phyloP scores from a whole-genome alignment of 2,113 vertebrate genomes.

The Corvus moneduloides region DNA sequence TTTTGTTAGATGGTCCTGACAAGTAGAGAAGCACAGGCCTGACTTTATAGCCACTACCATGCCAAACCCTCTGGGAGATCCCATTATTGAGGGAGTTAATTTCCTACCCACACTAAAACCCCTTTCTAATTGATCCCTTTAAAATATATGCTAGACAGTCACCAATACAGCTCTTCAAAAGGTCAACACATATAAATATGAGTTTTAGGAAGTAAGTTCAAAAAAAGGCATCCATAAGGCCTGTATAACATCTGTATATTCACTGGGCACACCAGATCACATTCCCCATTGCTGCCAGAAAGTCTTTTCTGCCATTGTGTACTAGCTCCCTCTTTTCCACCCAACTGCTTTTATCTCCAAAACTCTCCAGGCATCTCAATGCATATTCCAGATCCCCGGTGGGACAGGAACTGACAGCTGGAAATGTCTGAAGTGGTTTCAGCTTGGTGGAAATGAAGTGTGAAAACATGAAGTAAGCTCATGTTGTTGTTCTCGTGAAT shows the following conservation, averaged over 20 bases:
- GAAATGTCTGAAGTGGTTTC: background rate
- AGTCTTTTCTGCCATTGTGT: background rate
- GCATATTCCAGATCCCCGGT: background rate
- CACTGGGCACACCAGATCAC: background rate
- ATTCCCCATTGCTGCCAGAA: rapidly evolving
- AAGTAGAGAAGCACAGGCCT: background rate
- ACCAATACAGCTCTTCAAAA: background rate
- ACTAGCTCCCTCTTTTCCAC: background rate
- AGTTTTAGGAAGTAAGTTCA: background rate
- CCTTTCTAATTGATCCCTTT: background rate
- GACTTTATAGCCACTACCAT: background rate
- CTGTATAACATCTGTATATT: background rate
- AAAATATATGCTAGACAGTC: background rate
- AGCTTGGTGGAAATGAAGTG: background rate
- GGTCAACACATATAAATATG: rapidly evolving
- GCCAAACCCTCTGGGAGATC: background rate
- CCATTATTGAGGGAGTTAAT: background rate
- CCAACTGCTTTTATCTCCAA: background rate
- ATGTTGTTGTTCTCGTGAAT: background rate
- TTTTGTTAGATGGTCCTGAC: background rate
- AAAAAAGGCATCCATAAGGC: rapidly evolving
- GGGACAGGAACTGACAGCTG: background rate
- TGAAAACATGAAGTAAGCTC: background rate
- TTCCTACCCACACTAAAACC: background rate
- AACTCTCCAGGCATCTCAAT: background rate